Percentiles rank a stretch among this genome's conserved stretches.
Conservation (phyloP, 1,140 invertebrate species). For the Hydropsyche tenuis region DNA sequence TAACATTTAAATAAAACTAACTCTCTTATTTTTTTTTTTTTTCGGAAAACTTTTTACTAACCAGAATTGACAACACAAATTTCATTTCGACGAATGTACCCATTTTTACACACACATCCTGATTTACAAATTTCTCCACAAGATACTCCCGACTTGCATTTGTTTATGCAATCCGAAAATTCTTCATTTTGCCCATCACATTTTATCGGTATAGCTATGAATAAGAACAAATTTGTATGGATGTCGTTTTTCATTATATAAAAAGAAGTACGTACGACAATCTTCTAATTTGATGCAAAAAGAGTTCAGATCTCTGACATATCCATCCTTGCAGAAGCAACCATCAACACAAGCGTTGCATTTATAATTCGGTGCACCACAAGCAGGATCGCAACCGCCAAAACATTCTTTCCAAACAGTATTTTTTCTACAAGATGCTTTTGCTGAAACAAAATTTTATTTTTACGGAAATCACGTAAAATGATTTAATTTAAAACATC, state of each 20-base stretch:
- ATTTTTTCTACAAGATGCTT: too few species aligned
- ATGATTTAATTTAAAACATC: neutral
- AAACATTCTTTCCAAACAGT: neutral
- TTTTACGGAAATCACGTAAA: too few species aligned
- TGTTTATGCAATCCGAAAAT: neutral
- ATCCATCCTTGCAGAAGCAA: neutral
- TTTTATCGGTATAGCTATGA: neutral
- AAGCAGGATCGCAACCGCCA: neutral
- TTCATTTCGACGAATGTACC: neutral
- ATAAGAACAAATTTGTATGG: neutral
- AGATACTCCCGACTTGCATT: too few species aligned
- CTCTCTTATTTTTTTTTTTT: too few species aligned
- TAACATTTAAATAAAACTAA: too few species aligned
- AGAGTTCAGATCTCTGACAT: neutral
- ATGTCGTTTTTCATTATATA: neutral
- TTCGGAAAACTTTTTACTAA: too few species aligned
- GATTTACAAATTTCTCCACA: neutral
- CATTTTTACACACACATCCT: constrained; percentile 15
- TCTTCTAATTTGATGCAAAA: neutral
- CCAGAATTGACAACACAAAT: too few species aligned
- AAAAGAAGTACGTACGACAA: constrained; percentile 1
- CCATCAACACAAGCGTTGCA: neutral
- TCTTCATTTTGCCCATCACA: constrained; percentile 8
- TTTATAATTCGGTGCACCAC: neutral
- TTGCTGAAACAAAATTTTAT: too few species aligned